Evolutionary conservation across 2,888 invertebrate genomes (phyloP), one percentile per base, ranked within the genome.

Genomic region (Acronicta leporina): DNA sequence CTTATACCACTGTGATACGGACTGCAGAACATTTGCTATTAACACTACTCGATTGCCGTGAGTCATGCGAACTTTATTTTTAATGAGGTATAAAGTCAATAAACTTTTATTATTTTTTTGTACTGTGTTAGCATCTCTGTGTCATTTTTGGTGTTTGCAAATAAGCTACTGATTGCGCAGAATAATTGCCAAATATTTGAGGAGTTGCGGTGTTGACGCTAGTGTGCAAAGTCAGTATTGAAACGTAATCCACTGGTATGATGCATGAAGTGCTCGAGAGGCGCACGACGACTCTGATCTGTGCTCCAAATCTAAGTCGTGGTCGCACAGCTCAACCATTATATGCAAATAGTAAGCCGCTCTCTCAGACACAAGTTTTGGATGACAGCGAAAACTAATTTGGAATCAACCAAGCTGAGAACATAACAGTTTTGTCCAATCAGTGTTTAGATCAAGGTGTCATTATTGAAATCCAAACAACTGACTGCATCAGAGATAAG

Each of bases 231-330:
- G 63, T 63, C 77, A 73, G 80, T 77, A 87, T 87, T 87, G 84
- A 88, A 85, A 81, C 80, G 79, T 86, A 86, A 77, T 71, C 79
- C 69, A 72, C 63, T 63, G 71, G 81, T 84, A 83, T 86, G 86
- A 88, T 85, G 82, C 82, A 85, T 82, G 83, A 70, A 80, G 80
- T 78, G 73, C 73, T 71, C 25, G 76, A 63, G 77, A 77, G 79
- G 83, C 84, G 76, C 88, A 89, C 90, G 89, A 87, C 83, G 75
- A 13, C 71, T 76, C 75, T 68, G 86, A 92, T 92, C 92, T 84
- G 48, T 88, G 92, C 89, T 91, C 92, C 75, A 92, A 87, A 92
- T 92, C 92, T 91, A 59, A 82, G 71, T 89, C 89, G 90, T 90
- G 89, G 88, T 86, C 87, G 87, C 87, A 71, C 87, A 85, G 84